Conservation (phyloP, 1,140 invertebrate species). For the Apocrypta bakeri region DNA sequence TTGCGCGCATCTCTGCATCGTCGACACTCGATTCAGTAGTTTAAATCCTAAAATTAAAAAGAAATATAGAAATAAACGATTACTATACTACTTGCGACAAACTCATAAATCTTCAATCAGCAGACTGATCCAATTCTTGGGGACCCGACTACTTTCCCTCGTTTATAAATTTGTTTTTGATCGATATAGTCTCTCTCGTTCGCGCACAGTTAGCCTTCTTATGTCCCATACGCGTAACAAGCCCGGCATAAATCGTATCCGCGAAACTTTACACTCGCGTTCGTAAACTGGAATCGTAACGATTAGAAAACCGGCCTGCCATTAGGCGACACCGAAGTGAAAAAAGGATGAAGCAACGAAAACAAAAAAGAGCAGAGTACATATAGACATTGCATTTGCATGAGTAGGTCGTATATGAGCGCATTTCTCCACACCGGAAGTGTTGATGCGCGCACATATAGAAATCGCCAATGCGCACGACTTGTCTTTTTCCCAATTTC, state of each 20-base stretch:
- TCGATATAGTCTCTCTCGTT: conserved; percentile 9
- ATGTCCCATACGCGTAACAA: background rate
- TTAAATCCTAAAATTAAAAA: too few species aligned
- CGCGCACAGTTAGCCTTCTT: background rate
- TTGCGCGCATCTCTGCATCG: too few species aligned
- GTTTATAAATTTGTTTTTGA: conserved; percentile 45
- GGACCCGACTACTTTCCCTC: conserved; percentile 23
- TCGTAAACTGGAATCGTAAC: background rate
- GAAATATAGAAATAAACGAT: background rate
- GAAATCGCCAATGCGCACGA: background rate
- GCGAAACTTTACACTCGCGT: background rate
- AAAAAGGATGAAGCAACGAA: conserved; percentile 4
- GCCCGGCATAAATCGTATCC: background rate
- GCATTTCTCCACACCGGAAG: background rate
- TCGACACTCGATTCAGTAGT: background rate
- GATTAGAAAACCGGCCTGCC: conserved; percentile 37
- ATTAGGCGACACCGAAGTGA: background rate
- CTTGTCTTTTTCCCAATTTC: background rate
- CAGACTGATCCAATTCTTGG: conserved; percentile 21
- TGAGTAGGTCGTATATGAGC: background rate
- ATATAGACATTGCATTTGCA: background rate
- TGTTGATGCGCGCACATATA: background rate
- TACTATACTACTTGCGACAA: background rate
- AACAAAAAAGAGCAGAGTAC: background rate
- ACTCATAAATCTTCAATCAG: conserved; percentile 18